Conservation (phyloP, 2,113 vertebrate genomes). For the Passer domesticus region DNA sequence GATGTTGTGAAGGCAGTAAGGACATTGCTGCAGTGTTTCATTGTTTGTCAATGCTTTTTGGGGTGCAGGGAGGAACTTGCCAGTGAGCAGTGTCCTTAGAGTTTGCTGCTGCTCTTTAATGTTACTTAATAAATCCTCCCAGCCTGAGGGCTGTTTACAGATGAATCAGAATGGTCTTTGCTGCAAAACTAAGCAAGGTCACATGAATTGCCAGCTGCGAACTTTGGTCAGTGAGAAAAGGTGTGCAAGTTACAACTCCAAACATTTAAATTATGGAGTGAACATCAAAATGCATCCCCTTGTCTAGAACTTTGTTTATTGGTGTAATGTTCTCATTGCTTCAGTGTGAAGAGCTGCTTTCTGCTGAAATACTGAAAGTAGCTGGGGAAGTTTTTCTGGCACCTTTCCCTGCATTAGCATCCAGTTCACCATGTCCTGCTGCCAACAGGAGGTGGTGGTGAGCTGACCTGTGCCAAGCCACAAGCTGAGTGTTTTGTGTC, state of each 20-base stretch:
- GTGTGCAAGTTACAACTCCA: background rate
- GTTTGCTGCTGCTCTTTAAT: background rate
- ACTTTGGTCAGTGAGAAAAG: background rate
- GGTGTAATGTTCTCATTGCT: background rate
- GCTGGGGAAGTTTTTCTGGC: background rate
- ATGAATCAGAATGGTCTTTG: background rate
- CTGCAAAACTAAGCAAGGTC: background rate
- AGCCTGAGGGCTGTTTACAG: background rate
- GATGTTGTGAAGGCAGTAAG: background rate
- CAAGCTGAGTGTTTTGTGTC: background rate
- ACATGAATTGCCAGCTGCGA: background rate
- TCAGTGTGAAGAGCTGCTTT: background rate
- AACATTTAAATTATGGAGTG: background rate
- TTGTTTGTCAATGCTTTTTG: background rate
- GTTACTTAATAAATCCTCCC: background rate
- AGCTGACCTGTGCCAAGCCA: background rate
- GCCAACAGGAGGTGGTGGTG: background rate
- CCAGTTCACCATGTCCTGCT: background rate
- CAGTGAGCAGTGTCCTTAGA: background rate
- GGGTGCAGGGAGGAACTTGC: background rate
- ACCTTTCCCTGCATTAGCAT: background rate
- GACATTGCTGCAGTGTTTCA: background rate
- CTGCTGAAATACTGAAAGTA: background rate
- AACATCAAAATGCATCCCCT: background rate
- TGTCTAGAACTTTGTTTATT: background rate